Conservation (phyloP, 2,888 invertebrate genomes). For the Stomorhina lunata region DNA sequence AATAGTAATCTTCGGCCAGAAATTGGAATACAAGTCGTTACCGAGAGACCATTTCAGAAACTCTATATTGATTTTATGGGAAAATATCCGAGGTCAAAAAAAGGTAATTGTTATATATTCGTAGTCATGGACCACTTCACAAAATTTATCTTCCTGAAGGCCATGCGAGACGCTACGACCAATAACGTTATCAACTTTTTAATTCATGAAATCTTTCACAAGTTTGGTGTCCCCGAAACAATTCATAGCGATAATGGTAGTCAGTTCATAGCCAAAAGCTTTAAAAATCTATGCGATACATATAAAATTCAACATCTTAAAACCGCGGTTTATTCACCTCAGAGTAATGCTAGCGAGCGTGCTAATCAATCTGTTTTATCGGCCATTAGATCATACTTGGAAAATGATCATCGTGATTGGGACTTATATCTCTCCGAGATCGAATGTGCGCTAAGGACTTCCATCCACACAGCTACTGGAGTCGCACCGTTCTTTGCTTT, state of each 20-base stretch:
- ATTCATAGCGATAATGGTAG: background rate
- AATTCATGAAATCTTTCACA: background rate
- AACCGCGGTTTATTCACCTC: background rate
- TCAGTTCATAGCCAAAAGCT: background rate
- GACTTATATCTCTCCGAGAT: background rate
- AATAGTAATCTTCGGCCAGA: background rate
- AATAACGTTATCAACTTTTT: background rate
- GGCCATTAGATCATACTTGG: background rate
- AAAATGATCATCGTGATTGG: too few species aligned
- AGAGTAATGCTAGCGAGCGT: too few species aligned
- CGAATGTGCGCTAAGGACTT: too few species aligned
- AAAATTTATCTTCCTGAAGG: background rate
- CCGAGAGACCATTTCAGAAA: background rate
- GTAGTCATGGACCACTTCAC: too few species aligned
- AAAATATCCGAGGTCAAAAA: too few species aligned
- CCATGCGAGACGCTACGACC: background rate
- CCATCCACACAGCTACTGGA: background rate
- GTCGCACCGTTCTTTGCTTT: background rate
- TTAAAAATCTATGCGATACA: background rate
- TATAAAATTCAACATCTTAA: background rate
- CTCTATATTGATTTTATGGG: too few species aligned
- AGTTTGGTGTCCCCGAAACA: background rate
- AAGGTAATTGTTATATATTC: too few species aligned
- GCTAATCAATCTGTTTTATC: background rate
- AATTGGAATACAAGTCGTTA: background rate